These are phyloP conservation scores for Uria aalge DNA, from an alignment of 2,113 vertebrate genomes.

Conservation along the genomic window DNA sequence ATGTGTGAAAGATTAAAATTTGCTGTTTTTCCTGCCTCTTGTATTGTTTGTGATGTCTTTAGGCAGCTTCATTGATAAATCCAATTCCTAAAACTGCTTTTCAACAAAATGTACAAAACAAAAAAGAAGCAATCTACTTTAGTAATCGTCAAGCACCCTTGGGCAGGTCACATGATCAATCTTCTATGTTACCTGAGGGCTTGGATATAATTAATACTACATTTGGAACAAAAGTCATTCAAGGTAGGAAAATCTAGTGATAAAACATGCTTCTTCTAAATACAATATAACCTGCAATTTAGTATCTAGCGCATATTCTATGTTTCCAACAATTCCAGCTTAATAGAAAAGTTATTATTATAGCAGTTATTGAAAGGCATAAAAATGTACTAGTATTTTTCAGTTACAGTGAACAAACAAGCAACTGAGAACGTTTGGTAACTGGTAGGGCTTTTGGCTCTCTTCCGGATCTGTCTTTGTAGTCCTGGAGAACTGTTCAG, in stretches of 20 bases:
- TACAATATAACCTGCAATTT: neutral
- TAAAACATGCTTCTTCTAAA: neutral
- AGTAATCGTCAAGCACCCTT: slow-evolving; percentile 70
- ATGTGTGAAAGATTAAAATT: neutral
- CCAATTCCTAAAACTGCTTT: slow-evolving; percentile 76
- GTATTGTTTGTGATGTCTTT: slow-evolving; percentile 43
- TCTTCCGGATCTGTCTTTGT: neutral
- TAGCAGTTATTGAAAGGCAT: neutral
- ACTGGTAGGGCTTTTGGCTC: neutral
- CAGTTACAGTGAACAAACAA: neutral
- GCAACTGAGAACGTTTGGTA: neutral
- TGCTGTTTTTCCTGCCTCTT: neutral
- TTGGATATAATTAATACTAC: slow-evolving; percentile 69
- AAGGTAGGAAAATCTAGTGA: slow-evolving; percentile 54
- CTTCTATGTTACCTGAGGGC: slow-evolving; percentile 69
- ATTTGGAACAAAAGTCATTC: slow-evolving; percentile 72
- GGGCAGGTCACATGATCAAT: slow-evolving; percentile 75
- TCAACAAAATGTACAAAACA: slow-evolving; percentile 79
- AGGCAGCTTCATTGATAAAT: slow-evolving; percentile 76
- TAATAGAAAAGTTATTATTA: neutral
- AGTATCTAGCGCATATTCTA: neutral
- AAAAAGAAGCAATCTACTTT: slow-evolving; percentile 76
- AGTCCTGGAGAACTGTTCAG: neutral
- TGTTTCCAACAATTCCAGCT: neutral
- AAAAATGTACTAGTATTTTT: neutral